Evolutionary conservation across 2,888 invertebrate species (phyloP).

Genomic region (Boloria euphrosyne): DNA sequence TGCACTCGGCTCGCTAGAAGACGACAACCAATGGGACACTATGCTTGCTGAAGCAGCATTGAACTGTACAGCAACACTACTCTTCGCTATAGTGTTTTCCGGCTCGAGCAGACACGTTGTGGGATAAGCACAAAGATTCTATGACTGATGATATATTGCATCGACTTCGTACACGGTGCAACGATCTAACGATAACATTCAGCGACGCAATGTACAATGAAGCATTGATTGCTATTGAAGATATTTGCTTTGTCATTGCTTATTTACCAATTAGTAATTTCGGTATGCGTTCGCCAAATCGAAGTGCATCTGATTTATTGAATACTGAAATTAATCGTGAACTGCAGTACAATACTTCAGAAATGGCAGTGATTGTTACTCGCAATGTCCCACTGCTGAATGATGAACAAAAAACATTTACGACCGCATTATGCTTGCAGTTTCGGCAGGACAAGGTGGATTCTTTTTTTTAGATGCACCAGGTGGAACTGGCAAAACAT

Average conservation of each 20-base stretch:
- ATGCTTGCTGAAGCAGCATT: background rate
- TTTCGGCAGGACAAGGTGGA: conserved; percentile 37
- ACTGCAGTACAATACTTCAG: conserved; percentile 40
- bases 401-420: conserved; percentile 22
- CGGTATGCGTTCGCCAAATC: conserved; percentile 38
- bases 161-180: no score
- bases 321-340: conserved; percentile 32
- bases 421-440: conserved; percentile 34
- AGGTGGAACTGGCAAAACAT: conserved; percentile 26
- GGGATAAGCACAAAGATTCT: conserved; percentile 39
- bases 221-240: conserved; percentile 39
- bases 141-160: conserved; percentile 1
- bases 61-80: no score
- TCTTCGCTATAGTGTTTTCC: conserved; percentile 4
- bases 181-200: conserved; percentile 35
- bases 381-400: conserved; percentile 30
- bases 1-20: no score
- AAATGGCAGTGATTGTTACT: no score
- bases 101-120: background rate
- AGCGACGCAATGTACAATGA: conserved; percentile 30
- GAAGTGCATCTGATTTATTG: conserved; percentile 39
- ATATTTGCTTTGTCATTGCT: conserved; percentile 41
- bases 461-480: conserved; percentile 33
- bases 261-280: conserved; percentile 40
- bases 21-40: no score